phyloP scores from a whole-genome alignment of 1,140 invertebrate species.

The Trichonephila inaurata region DNA sequence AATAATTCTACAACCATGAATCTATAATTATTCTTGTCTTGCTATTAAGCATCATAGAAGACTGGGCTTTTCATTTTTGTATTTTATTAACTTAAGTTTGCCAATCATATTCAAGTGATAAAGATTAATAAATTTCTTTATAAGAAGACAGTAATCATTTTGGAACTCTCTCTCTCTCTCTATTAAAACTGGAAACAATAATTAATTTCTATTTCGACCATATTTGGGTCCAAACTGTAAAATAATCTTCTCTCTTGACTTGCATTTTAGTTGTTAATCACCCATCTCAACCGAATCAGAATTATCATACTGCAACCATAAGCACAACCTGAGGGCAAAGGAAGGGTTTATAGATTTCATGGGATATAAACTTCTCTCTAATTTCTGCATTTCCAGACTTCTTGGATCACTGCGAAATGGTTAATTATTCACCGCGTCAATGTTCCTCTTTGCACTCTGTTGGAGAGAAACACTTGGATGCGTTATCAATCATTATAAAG shows the following conservation, averaged over 20 bases:
- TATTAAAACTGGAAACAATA: not conserved
- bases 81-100: too few relatives aligned
- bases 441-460: not conserved
- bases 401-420: not conserved
- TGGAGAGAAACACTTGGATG: not conserved
- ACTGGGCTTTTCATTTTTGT: too few relatives aligned
- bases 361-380: not conserved
- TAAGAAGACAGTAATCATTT: too few relatives aligned
- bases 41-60: too few relatives aligned
- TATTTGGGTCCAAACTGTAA: not conserved
- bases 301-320: not conserved
- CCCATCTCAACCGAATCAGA: not conserved
- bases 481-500: slow-evolving; percentile 30
- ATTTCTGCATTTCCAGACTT: not conserved
- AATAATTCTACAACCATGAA: too few relatives aligned
- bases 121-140: too few relatives aligned
- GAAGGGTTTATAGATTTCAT: not conserved
- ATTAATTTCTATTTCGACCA: not conserved
- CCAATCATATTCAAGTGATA: too few relatives aligned
- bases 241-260: not conserved
- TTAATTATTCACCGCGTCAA: slow-evolving; percentile 21
- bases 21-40: too few relatives aligned
- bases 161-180: too few relatives aligned
- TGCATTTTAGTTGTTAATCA: not conserved
- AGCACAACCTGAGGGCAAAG: not conserved